These are phyloP conservation scores for Parauchenoglanis punctatus DNA, from an alignment of 2,797 vertebrate genomes.

Conservation along the genomic window DNA sequence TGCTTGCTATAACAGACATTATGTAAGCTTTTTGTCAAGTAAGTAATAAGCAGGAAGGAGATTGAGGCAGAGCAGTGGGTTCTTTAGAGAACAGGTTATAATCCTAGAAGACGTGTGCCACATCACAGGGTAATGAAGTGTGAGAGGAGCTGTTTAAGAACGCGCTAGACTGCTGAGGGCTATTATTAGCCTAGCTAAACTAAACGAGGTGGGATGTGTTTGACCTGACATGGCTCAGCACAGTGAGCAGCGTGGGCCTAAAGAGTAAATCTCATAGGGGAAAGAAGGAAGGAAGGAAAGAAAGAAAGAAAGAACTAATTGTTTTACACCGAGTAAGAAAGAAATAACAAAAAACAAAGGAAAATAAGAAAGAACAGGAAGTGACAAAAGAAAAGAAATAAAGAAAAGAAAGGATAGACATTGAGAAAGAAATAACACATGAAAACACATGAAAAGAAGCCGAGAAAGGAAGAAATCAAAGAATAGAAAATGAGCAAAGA, in stretches of 20 bases:
- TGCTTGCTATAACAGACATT: background rate
- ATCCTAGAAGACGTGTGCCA: slow-evolving; percentile 19
- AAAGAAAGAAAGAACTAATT: too few species aligned
- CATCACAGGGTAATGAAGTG: slow-evolving; percentile 29
- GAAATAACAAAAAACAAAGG: background rate
- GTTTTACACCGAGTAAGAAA: too few species aligned
- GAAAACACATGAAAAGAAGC: background rate
- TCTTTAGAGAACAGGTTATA: slow-evolving; percentile 29
- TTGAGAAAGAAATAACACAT: background rate
- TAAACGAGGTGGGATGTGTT: slow-evolving; percentile 8
- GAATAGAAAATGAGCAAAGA: background rate
- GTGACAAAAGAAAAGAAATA: too few species aligned
- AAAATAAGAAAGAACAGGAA: background rate
- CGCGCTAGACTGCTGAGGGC: background rate
- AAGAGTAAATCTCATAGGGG: background rate
- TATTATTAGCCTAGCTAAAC: slow-evolving; percentile 25
- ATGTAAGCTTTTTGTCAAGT: background rate
- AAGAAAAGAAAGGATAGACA: background rate
- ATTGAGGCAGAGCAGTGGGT: slow-evolving; percentile 6
- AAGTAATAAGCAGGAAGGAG: slow-evolving; percentile 18
- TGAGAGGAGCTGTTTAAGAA: slow-evolving; percentile 37
- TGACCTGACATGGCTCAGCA: slow-evolving; percentile 8
- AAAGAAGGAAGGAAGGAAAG: too few species aligned
- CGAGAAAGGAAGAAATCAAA: too few species aligned
- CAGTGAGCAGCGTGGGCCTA: background rate